These are phyloP conservation scores for Agonopterix alstromeriana DNA, from an alignment of 2,888 invertebrate genomes.

Conservation along the genomic window DNA sequence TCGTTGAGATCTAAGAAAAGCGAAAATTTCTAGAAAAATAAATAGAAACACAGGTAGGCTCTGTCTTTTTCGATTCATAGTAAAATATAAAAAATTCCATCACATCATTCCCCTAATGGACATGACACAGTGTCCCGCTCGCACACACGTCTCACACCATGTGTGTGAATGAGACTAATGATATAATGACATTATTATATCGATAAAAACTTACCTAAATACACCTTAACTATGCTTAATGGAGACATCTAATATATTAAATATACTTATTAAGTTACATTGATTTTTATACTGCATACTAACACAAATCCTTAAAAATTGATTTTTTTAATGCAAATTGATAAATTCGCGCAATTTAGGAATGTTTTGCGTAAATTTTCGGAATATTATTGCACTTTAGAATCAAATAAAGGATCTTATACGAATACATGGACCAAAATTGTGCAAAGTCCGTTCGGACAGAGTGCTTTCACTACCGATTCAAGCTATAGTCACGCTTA, in stretches of 20 bases:
- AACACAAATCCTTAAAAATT: neutral
- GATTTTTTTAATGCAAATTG: neutral
- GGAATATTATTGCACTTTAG: neutral
- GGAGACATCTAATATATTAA: constrained; percentile 71
- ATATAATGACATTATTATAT: constrained; percentile 57
- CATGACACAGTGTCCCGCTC: constrained; percentile 45
- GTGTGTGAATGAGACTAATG: constrained; percentile 38
- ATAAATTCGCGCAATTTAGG: neutral
- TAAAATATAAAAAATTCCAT: constrained; percentile 73
- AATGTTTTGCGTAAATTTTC: neutral
- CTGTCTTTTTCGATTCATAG: constrained; percentile 67
- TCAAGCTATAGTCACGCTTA: neutral
- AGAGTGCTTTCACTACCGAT: neutral
- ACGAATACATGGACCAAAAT: neutral
- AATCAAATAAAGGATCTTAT: neutral
- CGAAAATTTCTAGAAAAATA: constrained; percentile 51
- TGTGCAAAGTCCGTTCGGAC: neutral
- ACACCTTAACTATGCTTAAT: constrained; percentile 65
- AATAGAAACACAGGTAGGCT: constrained; percentile 51
- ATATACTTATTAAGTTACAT: constrained; percentile 57
- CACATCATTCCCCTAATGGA: constrained; percentile 71
- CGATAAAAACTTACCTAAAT: constrained; percentile 68
- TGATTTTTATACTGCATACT: neutral
- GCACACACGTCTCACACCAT: constrained; percentile 23
- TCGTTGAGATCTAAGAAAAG: constrained; percentile 52